A percentile compares a stretch with the other conserved stretches of the same genome.
phyloP scores from a whole-genome alignment of 2,888 invertebrate species.

The Drosophila prolongata region DNA sequence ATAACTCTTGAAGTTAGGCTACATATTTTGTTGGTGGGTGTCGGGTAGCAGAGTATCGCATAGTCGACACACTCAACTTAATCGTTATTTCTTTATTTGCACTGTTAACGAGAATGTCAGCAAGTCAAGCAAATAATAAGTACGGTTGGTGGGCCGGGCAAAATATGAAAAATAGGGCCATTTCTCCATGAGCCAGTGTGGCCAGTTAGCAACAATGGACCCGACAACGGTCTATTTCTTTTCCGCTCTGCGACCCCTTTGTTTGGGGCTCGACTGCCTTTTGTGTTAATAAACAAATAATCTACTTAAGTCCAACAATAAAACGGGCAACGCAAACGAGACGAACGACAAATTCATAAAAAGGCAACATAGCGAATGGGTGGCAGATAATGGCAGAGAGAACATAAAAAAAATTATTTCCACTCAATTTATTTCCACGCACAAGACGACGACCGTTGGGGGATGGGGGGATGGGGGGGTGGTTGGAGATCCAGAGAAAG shows the following conservation, averaged over 20 bases:
- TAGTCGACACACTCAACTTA: background rate
- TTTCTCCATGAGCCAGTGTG: conserved; percentile 9
- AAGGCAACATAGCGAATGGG: conserved; percentile 28
- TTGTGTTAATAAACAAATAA: conserved; percentile 78
- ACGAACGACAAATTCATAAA: conserved; percentile 66
- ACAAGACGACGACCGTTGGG: conserved; percentile 14
- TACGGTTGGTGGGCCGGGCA: conserved; percentile 25
- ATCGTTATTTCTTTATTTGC: conserved; percentile 19
- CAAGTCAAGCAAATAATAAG: conserved; percentile 64
- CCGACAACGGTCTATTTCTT: conserved; percentile 6
- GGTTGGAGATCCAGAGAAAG: background rate
- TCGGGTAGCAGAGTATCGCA: background rate
- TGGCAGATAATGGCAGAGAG: conserved; percentile 21
- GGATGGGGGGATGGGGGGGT: background rate
- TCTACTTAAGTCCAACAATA: conserved; percentile 71
- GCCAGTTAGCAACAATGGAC: conserved; percentile 10
- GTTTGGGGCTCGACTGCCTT: conserved; percentile 41
- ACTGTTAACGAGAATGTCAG: conserved; percentile 59
- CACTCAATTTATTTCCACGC: conserved; percentile 73
- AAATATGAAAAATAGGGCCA: conserved; percentile 33
- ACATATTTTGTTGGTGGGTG: background rate
- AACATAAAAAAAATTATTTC: conserved; percentile 60
- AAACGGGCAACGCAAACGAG: conserved; percentile 39
- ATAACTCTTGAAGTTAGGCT: too few species aligned
- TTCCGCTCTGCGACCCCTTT: conserved; percentile 7